A percentile compares a stretch with the other conserved stretches of the same genome.
Conservation (phyloP, 2,888 invertebrate genomes). For the Ethmia dodecea region DNA sequence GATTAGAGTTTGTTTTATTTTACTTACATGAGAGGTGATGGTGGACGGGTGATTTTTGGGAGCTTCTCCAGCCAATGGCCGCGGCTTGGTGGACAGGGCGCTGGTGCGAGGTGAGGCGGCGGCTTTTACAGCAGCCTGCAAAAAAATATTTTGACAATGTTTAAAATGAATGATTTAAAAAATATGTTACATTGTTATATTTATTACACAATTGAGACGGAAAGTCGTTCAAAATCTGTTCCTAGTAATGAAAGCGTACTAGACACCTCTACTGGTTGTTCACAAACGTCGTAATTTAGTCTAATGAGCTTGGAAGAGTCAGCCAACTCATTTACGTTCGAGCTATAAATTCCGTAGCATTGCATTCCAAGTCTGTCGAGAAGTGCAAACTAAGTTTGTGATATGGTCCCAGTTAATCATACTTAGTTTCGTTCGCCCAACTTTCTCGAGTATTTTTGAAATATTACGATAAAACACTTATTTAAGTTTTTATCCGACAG, state of each 20-base stretch:
- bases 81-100: conserved; percentile 68
- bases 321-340: conserved; percentile 26
- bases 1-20: neutral
- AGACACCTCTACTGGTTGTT: too few species aligned
- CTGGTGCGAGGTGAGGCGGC: conserved; percentile 71
- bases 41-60: conserved; percentile 63
- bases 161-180: neutral
- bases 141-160: conserved; percentile 19
- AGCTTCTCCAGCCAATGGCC: conserved; percentile 59
- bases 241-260: neutral
- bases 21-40: conserved; percentile 72
- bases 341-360: conserved; percentile 27
- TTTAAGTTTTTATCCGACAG: too few species aligned
- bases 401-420: conserved; percentile 43
- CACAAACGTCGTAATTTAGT: conserved; percentile 24
- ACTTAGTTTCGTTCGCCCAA: conserved; percentile 26
- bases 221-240: neutral
- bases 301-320: conserved; percentile 24
- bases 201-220: neutral
- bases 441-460: too few species aligned
- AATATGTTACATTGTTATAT: neutral
- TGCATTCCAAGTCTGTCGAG: conserved; percentile 27
- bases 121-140: conserved; percentile 72
- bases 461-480: too few species aligned
- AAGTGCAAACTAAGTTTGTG: conserved; percentile 32